Percentiles rank a stretch among this genome's conserved stretches.
Evolutionary conservation across 2,888 invertebrate species (phyloP).

Genomic region (Coremacera marginata): DNA sequence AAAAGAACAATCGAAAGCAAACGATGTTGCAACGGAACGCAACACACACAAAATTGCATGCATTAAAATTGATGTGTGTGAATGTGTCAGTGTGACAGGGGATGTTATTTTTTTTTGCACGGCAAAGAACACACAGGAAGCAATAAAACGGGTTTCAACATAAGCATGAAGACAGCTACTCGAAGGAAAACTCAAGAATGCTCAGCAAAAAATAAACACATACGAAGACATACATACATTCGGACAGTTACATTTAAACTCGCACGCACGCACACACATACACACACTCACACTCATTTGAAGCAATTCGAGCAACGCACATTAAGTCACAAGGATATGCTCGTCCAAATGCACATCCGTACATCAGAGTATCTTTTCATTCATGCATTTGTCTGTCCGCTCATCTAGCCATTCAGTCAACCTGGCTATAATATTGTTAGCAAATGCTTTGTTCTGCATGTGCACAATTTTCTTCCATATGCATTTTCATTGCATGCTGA

Average conservation of each 20-base stretch:
- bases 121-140: not conserved
- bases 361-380: not conserved
- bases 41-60: slow-evolving; percentile 7
- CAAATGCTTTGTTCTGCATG: slow-evolving; percentile 38
- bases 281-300: not conserved
- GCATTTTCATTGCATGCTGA: slow-evolving; percentile 5
- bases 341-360: not conserved
- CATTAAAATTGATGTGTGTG: not conserved
- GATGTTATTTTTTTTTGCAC: not conserved
- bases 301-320: not conserved
- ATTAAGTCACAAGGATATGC: not conserved
- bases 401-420: slow-evolving; percentile 14
- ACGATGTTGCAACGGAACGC: not conserved
- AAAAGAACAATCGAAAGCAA: not conserved
- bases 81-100: slow-evolving; percentile 1
- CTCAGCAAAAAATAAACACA: not conserved
- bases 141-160: slow-evolving; percentile 16
- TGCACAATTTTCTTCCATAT: slow-evolving; percentile 17
- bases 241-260: not conserved
- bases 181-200: not conserved
- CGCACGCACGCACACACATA: not conserved
- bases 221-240: too few relatives aligned
- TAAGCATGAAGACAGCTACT: not conserved
- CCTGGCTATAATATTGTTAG: slow-evolving; percentile 30
- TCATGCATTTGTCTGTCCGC: not conserved